These are phyloP conservation scores for Limnephilus rhombicus DNA, from an alignment of 2,888 invertebrate species.

Conservation along the genomic window DNA sequence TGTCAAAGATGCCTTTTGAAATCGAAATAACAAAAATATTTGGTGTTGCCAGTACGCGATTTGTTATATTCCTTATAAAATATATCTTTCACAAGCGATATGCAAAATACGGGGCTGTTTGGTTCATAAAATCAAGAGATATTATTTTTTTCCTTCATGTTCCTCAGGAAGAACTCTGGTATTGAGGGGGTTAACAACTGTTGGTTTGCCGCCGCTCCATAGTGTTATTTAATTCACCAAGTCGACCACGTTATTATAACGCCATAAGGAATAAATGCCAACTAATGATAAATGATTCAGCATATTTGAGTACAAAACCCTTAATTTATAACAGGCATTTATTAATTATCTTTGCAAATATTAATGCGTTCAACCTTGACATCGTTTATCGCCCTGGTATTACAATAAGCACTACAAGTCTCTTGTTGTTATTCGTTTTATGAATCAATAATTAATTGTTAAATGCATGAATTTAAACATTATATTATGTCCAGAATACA, in stretches of 20 bases:
- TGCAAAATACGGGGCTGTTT: too few relatives aligned
- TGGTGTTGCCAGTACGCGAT: too few relatives aligned
- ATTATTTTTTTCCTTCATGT: too few relatives aligned
- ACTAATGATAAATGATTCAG: background rate
- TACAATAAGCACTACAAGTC: background rate
- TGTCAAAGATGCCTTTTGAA: too few relatives aligned
- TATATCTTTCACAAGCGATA: too few relatives aligned
- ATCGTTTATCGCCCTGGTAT: background rate
- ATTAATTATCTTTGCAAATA: conserved; percentile 1
- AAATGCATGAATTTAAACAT: too few relatives aligned
- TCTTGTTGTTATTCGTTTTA: background rate
- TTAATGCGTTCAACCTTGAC: background rate
- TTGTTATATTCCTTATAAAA: too few relatives aligned
- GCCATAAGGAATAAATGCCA: background rate
- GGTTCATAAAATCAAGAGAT: too few relatives aligned
- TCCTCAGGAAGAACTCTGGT: too few relatives aligned
- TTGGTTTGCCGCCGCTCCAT: background rate
- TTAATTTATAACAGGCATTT: background rate
- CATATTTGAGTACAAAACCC: background rate
- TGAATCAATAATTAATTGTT: background rate
- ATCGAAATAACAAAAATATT: too few relatives aligned
- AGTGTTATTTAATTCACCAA: background rate
- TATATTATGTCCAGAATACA: background rate
- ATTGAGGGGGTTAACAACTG: too few relatives aligned
- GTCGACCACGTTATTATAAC: background rate